These are phyloP conservation scores for Lepidochrysops patricia DNA, from an alignment of 2,888 invertebrate species.

Conservation along the genomic window DNA sequence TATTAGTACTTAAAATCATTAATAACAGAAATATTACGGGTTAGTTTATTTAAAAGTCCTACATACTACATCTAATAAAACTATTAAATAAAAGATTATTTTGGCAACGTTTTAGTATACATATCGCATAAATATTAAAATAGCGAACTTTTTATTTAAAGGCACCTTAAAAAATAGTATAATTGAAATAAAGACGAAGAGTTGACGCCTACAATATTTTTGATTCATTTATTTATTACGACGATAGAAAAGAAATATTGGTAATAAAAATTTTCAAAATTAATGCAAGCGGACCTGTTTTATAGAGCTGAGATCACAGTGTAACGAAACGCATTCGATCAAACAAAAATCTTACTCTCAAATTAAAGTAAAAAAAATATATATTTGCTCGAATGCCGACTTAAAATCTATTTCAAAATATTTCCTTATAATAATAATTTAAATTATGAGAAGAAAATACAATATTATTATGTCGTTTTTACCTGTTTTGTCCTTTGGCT, in stretches of 20 bases:
- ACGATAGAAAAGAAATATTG: too few species aligned
- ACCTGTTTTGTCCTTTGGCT: not conserved
- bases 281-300: not conserved
- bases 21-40: too few species aligned
- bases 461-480: not conserved
- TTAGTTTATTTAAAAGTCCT: too few species aligned
- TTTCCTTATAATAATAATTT: not conserved
- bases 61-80: not conserved
- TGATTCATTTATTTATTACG: too few species aligned
- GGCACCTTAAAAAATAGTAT: not conserved
- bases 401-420: not conserved
- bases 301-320: not conserved
- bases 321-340: not conserved
- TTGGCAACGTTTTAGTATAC: not conserved
- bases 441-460: conserved; percentile 3
- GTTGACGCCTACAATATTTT: too few species aligned
- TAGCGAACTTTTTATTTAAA: not conserved
- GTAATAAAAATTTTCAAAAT: too few species aligned
- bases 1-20: not conserved
- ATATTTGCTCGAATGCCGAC: not conserved
- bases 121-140: too few species aligned
- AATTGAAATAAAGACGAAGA: too few species aligned
- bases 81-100: not conserved
- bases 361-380: too few species aligned
- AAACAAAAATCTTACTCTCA: not conserved